phyloP scores from a whole-genome alignment of 2,113 vertebrate species.

The Mustelus asterias region DNA sequence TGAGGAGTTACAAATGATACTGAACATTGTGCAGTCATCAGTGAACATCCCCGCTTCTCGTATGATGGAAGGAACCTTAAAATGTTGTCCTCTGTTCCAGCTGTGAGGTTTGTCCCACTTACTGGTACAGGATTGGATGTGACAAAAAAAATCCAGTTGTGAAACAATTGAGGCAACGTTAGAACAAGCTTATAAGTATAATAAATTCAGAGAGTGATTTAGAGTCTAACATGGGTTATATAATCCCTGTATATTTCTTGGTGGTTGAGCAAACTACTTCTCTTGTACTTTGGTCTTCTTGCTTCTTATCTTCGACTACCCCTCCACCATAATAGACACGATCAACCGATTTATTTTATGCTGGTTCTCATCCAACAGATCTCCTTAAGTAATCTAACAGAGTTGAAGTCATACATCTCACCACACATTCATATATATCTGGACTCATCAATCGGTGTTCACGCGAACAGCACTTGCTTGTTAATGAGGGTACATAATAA shows the following conservation, averaged over 20 bases:
- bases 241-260: neutral
- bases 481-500: no score
- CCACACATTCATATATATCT: no score
- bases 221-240: neutral
- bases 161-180: neutral
- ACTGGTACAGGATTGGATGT: neutral
- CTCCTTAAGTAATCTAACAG: no score
- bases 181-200: no score
- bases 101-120: neutral
- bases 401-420: no score
- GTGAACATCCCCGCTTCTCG: no score
- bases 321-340: neutral
- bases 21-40: no score
- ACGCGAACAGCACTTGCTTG: no score
- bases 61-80: neutral
- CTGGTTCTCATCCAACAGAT: neutral
- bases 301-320: neutral
- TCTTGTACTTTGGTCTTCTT: neutral
- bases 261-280: neutral
- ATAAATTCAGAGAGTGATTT: neutral
- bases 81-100: neutral
- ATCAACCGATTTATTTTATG: neutral
- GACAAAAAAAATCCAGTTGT: neutral
- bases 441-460: no score
- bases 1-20: no score